Evolutionary conservation across 2,888 invertebrate genomes (phyloP), one percentile per base, ranked within the genome.

Genomic region (Mystacides longicornis): DNA sequence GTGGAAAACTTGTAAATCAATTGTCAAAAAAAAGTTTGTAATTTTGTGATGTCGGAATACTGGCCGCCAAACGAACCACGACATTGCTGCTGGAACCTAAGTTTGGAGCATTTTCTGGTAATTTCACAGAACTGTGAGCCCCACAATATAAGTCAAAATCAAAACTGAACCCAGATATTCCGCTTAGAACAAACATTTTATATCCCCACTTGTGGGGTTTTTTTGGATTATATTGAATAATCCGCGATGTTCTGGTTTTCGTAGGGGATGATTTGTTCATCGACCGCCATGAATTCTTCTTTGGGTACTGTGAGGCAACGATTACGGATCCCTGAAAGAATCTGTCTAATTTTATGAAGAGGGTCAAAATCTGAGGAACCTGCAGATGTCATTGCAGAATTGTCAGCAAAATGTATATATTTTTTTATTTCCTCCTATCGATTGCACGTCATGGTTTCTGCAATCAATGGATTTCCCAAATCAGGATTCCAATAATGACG

Each of bases 231-330:
- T 68, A 68, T 59, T 67, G 65, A 46, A 63, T 65, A n/a, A 66
- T 27, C 4, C 33, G 48, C 4, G 45, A 51, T 31, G 55, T 47
- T 48, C 62, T 53, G 46, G 56, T 52, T 61, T 68, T 69, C 4
- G 65, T 67, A 0, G 66, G n/a, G 66, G 19, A 68, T 67, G 2
- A 69, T 67, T 61, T 69, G 65, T 42, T 67, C 67, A 57, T 68
- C 66, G 3, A 67, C 62, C 22, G 63, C 60, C 23, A 49, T 49
- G 23, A 49, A 49, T 49, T 49, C 49, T 49, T 49, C 27, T 49
- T 49, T 49, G 23, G 49, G 49, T 49, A 49, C 23, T 49, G 22
- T 49, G 16, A 23, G 49, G 27, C 49, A 49, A 23, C 49, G 49
- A 49, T 49, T 9, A 49, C 49, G 49, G 27, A 49, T 49, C 23